These are phyloP conservation scores for Ceratina japonica DNA, from an alignment of 1,140 invertebrate species.

Conservation along the genomic window DNA sequence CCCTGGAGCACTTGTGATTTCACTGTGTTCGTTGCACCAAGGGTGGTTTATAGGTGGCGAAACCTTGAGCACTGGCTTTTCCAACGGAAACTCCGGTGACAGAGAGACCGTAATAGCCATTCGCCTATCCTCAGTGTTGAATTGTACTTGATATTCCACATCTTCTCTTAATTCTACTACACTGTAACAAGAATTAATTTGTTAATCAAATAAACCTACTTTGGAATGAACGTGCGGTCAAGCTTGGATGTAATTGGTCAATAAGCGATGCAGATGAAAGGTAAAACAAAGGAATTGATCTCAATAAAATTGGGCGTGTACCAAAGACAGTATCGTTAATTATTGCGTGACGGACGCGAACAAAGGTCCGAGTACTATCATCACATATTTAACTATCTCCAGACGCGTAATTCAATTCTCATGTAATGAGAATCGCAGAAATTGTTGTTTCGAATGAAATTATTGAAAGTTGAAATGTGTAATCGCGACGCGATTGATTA, in stretches of 20 bases:
- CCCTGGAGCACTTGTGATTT: conserved; percentile 85
- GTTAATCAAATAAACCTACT: too few species aligned
- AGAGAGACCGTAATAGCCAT: conserved; percentile 84
- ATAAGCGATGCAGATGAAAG: too few species aligned
- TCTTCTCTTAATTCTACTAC: conserved; percentile 85
- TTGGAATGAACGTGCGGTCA: too few species aligned
- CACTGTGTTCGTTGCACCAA: conserved; percentile 84
- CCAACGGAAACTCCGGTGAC: conserved; percentile 85
- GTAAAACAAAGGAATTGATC: neutral
- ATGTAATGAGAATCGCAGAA: neutral
- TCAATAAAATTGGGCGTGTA: neutral
- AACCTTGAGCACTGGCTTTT: conserved; percentile 85
- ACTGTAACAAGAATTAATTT: conserved; percentile 72
- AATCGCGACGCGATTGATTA: conserved; percentile 13
- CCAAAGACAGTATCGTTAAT: conserved; percentile 10
- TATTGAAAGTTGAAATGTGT: neutral
- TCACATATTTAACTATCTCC: neutral
- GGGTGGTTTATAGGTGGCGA: conserved; percentile 84
- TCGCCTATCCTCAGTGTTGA: conserved; percentile 81
- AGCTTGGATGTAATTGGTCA: too few species aligned
- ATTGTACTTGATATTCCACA: conserved; percentile 86
- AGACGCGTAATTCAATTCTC: neutral
- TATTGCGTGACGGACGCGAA: neutral
- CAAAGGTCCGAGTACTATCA: neutral
- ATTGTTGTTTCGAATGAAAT: neutral